phyloP scores from a whole-genome alignment of 2,888 invertebrate genomes.

The Criorhina ranunculi region DNA sequence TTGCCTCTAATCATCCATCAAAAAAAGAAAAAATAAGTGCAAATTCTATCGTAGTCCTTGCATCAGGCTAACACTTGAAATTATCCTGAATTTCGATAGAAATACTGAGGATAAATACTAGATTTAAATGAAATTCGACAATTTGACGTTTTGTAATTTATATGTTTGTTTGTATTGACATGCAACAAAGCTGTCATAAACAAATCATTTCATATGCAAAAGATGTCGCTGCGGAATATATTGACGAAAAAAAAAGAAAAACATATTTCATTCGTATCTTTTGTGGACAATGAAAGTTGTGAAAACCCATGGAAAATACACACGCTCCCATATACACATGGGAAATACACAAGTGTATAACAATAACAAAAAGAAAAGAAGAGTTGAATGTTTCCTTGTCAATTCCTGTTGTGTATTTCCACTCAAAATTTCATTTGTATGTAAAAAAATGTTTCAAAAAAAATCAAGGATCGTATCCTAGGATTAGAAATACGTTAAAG shows the following conservation, averaged over 20 bases:
- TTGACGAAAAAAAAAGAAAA: slow-evolving; percentile 24
- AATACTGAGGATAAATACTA: too few relatives aligned
- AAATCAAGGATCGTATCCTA: slow-evolving; percentile 2
- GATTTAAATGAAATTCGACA: too few relatives aligned
- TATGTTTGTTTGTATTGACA: slow-evolving; percentile 17
- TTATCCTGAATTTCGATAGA: too few relatives aligned
- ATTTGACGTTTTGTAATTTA: too few relatives aligned
- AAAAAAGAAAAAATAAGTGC: too few relatives aligned
- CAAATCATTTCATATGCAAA: slow-evolving; percentile 51
- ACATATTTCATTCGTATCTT: slow-evolving; percentile 27
- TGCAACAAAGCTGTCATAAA: slow-evolving; percentile 28
- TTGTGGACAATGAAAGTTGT: slow-evolving; percentile 62
- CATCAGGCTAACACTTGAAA: too few relatives aligned
- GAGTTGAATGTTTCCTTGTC: slow-evolving; percentile 55
- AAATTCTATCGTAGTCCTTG: too few relatives aligned
- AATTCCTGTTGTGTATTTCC: slow-evolving; percentile 43
- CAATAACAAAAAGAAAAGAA: slow-evolving; percentile 64
- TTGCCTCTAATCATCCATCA: too few relatives aligned
- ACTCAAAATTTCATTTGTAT: not conserved
- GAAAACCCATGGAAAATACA: slow-evolving; percentile 48
- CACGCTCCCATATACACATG: slow-evolving; percentile 11
- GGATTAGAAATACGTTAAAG: slow-evolving; percentile 1
- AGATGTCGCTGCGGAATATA: slow-evolving; percentile 19
- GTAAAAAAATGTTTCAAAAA: not conserved
- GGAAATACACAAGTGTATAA: slow-evolving; percentile 49